Evolutionary conservation across 64 coral and sea anemone genomes (phyloP), one percentile per base, ranked within the genome.

Genomic region (Montipora cactus): DNA sequence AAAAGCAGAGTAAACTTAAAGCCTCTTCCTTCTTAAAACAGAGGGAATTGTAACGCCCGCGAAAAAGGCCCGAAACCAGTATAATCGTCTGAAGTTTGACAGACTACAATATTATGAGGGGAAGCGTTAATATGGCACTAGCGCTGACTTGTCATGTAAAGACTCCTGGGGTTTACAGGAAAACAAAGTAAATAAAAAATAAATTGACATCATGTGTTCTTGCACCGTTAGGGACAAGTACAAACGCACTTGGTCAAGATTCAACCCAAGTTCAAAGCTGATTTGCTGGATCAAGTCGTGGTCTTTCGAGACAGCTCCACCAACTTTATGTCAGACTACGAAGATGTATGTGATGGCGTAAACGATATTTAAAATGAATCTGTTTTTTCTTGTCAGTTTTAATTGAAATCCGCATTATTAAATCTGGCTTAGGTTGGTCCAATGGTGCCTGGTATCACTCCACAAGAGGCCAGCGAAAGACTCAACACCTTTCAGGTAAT

Each of bases 221-320:
- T 75, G 12, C 59, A 78, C 19, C 55, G 50, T 68, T 64, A 97
- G 95, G 87, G 95, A 18, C 79, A 88, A 74, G 89, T 94, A 28
- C 95, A 97, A 71, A 89, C 89, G 0, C 93, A 97, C 79, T 79
- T 97, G 74, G 95, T 97, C 37, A 87, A 95, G 73, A 97, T 97
- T 80, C 96, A 97, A 74, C 96, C 96, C 18, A 78, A 95, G 77
- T 97, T 97, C 62, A 97, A 97, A 89, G 93, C 96, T 14, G 96
- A 95, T 81, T 76, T 97, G 16, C 69, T 97, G 68, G 93, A 95
- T 14, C 88, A 78, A 73, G 96, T 97, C 18, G 96, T 92, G 91
- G 87, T 94, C 49, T 97, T 89, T 62, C 89, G 87, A 47, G 75
- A 97, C 12, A 80, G 89, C 57, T 93, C 94, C 5, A 28, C 75